Percentiles rank a stretch among this genome's conserved stretches.
phyloP scores from a whole-genome alignment of 2,113 vertebrate species.

The Taxidea taxus region DNA sequence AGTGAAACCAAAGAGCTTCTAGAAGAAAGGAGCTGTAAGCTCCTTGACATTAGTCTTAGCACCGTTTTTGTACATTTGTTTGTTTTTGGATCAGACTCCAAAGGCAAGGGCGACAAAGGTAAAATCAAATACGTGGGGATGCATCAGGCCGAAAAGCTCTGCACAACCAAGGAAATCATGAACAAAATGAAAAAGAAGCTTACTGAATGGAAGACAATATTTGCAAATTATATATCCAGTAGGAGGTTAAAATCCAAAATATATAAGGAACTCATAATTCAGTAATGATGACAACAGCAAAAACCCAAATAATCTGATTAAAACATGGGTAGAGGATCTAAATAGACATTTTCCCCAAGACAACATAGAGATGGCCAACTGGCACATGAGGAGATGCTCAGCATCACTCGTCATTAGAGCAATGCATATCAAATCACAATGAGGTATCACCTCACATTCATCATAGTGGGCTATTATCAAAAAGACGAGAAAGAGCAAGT shows the following conservation, averaged over 20 bases:
- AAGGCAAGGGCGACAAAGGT: neutral
- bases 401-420: neutral
- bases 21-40: neutral
- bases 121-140: neutral
- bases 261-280: neutral
- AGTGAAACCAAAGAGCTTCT: neutral
- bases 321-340: neutral
- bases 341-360: neutral
- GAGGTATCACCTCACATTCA: neutral
- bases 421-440: neutral
- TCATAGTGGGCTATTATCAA: neutral
- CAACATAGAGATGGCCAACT: neutral
- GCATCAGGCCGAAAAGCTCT: neutral
- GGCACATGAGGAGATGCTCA: neutral
- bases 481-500: neutral
- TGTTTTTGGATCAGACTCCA: neutral
- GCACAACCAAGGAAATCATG: neutral
- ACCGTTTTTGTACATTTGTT: neutral
- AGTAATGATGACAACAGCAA: neutral
- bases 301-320: neutral
- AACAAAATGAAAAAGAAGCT: neutral
- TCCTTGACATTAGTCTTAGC: neutral
- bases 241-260: neutral
- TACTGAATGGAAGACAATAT: neutral
- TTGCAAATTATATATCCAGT: neutral